Conservation (phyloP, 35 echinoderm and acorn worm genomes). For the Patiria miniata region DNA sequence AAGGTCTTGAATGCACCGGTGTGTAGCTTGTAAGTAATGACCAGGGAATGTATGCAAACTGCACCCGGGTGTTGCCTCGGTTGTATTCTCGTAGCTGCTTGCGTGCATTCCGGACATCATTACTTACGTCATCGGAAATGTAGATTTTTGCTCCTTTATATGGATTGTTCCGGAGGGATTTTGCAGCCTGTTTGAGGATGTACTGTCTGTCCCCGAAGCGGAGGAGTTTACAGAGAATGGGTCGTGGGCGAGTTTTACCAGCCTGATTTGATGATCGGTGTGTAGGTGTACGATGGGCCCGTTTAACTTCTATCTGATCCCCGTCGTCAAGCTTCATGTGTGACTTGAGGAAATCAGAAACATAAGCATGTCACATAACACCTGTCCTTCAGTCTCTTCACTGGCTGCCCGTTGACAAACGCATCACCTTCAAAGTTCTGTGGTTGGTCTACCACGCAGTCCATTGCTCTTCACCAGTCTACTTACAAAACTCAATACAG, state of each 20-base stretch:
- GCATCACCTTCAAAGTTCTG: no score
- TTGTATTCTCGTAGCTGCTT: not conserved
- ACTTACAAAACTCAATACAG: no score
- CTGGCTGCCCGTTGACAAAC: no score
- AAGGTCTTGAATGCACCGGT: no score
- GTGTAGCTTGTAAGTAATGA: no score
- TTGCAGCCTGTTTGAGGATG: not conserved
- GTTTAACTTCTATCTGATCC: not conserved
- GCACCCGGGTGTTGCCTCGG: not conserved
- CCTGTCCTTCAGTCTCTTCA: no score
- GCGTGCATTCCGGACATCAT: not conserved
- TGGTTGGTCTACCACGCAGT: no score
- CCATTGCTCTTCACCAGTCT: no score
- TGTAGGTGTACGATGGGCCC: not conserved
- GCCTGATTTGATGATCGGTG: not conserved
- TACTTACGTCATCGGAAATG: not conserved
- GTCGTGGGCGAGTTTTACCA: not conserved
- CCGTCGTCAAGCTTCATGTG: not conserved
- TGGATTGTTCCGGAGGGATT: not conserved
- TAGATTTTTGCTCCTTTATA: not conserved
- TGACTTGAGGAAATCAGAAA: not conserved
- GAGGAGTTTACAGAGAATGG: not conserved
- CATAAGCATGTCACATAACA: no score
- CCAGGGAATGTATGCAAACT: conserved; percentile 1
- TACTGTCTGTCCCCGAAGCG: not conserved